Conservation (phyloP, 2,113 vertebrate genomes). For the Hyperoodon ampullatus region DNA sequence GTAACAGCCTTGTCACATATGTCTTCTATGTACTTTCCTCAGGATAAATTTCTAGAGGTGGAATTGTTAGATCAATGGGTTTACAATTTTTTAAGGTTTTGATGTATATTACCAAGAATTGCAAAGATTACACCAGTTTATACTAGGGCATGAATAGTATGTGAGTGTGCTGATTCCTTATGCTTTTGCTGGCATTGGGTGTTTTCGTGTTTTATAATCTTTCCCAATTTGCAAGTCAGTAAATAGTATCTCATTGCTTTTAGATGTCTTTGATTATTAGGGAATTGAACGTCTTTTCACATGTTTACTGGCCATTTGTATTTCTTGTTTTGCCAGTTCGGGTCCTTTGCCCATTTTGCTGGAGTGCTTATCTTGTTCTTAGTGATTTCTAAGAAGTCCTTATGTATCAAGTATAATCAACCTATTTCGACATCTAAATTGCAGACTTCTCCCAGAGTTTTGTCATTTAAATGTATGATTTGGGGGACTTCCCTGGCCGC, state of each 20-base stretch:
- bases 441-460: not conserved
- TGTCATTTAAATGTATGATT: not conserved
- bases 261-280: conserved; percentile 10
- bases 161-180: not conserved
- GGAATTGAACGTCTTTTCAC: not conserved
- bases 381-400: not conserved
- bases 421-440: not conserved
- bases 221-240: not conserved
- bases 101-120: not conserved
- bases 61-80: not conserved
- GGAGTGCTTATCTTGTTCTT: not conserved
- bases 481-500: no score
- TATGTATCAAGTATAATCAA: not conserved
- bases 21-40: not conserved
- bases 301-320: not conserved
- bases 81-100: conserved; percentile 14
- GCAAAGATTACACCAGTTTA: not conserved
- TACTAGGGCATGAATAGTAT: not conserved
- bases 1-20: not conserved
- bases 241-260: not conserved
- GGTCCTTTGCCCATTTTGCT: not conserved
- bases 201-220: conserved; percentile 12
- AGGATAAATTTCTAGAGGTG: conserved; percentile 15
- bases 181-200: not conserved
- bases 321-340: not conserved